phyloP scores from a whole-genome alignment of 2,797 vertebrate genomes.

The Scleropages formosus region DNA sequence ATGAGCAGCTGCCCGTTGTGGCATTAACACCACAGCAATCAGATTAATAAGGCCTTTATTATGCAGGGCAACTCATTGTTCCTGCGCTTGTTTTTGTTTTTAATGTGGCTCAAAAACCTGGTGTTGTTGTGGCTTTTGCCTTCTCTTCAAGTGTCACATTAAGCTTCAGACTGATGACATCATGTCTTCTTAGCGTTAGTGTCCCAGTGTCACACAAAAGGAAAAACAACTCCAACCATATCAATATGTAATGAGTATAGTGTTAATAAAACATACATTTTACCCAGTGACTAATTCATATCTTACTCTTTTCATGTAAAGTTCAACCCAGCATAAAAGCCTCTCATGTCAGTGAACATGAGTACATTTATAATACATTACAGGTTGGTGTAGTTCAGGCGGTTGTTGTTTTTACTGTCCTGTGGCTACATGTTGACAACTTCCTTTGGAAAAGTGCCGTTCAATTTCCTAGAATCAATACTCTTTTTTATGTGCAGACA shows the following conservation, averaged over 20 bases:
- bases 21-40: slow-evolving; percentile 20
- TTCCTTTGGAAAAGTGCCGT: no score
- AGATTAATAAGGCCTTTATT: slow-evolving; percentile 19
- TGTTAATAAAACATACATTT: slow-evolving; percentile 23
- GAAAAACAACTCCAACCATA: slow-evolving; percentile 21
- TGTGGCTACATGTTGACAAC: no score
- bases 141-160: slow-evolving; percentile 16
- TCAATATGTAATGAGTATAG: slow-evolving; percentile 8
- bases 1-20: slow-evolving; percentile 39
- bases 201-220: slow-evolving; percentile 29
- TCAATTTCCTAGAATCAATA: no score
- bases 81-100: slow-evolving; percentile 22
- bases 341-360: no score
- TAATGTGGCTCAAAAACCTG: slow-evolving; percentile 32
- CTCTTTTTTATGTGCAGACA: no score
- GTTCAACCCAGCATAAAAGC: no score
- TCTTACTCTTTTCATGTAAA: neutral
- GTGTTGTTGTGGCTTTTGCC: slow-evolving; percentile 21
- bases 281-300: neutral
- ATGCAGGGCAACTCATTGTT: slow-evolving; percentile 5
- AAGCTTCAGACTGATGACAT: slow-evolving; percentile 21
- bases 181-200: slow-evolving; percentile 32
- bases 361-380: no score
- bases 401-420: no score
- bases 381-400: no score